Evolutionary conservation across 2,888 invertebrate genomes (phyloP).

Genomic region (Eugnorisma glareosa): DNA sequence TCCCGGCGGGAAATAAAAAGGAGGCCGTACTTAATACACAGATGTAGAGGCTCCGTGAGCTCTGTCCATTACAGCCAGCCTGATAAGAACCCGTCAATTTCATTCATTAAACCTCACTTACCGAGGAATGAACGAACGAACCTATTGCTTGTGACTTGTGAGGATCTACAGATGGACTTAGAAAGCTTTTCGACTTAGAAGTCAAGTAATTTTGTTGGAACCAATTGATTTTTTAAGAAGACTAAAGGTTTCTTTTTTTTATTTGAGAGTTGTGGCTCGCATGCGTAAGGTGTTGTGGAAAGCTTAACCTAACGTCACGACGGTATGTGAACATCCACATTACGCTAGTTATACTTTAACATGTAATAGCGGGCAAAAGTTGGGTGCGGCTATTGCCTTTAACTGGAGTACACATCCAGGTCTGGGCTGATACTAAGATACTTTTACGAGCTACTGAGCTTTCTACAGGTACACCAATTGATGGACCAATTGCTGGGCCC

Average conservation of each 20-base stretch:
- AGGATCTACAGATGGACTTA: conserved; percentile 7
- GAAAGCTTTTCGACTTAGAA: conserved; percentile 15
- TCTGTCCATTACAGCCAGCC: conserved; percentile 58
- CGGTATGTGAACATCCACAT: not conserved
- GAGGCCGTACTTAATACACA: conserved; percentile 62
- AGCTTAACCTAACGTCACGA: not conserved
- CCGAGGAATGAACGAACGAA: not conserved
- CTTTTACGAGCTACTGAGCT: not conserved
- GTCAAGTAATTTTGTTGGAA: not conserved
- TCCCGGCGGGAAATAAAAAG: conserved; percentile 70
- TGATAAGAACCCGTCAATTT: conserved; percentile 64
- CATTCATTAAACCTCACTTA: conserved; percentile 63
- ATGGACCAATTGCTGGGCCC: not conserved
- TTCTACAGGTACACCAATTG: not conserved
- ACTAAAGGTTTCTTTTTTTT: not conserved
- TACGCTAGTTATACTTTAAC: not conserved
- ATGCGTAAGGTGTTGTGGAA: not conserved
- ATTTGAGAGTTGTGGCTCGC: not conserved
- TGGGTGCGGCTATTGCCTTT: not conserved
- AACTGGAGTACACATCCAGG: not conserved
- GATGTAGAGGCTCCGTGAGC: conserved; percentile 52
- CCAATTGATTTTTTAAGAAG: not conserved
- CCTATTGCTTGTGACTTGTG: conserved; percentile 33
- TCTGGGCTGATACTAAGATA: not conserved
- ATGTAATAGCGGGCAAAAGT: not conserved